Percentiles rank a stretch among this genome's conserved stretches.
phyloP scores from a whole-genome alignment of 2,113 vertebrate species.

The Lamprotornis superbus region DNA sequence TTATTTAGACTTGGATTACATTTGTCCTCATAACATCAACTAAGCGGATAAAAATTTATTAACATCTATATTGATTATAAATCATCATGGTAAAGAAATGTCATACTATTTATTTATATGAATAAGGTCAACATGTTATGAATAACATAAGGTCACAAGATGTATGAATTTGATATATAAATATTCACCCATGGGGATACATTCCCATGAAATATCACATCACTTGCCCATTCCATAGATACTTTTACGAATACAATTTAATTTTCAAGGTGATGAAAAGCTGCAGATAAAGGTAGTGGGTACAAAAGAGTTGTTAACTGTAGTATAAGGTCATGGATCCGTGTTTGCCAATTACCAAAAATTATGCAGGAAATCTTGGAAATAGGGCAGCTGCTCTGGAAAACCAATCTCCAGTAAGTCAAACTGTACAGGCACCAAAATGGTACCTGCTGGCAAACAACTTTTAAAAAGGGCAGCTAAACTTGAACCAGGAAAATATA shows the following conservation, averaged over 20 bases:
- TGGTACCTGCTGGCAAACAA: not conserved
- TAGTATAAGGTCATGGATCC: not conserved
- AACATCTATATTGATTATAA: not conserved
- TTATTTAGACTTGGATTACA: not conserved
- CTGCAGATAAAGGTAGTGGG: not conserved
- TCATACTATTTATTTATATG: not conserved
- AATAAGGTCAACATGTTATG: not conserved
- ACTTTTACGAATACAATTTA: not conserved
- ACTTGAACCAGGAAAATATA: not conserved
- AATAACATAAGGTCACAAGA: not conserved
- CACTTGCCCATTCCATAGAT: not conserved
- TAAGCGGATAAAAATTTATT: not conserved
- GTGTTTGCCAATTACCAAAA: not conserved
- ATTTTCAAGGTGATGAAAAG: slow-evolving; percentile 7
- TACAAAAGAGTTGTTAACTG: not conserved
- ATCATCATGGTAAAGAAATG: not conserved
- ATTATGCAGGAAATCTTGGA: not conserved
- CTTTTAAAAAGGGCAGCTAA: not conserved
- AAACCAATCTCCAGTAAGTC: not conserved
- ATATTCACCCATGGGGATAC: not conserved
- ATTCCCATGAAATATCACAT: not conserved
- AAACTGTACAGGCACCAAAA: not conserved
- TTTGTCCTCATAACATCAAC: not conserved
- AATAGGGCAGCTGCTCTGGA: not conserved
- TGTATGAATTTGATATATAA: slow-evolving; percentile 19